Evolutionary conservation across 92 coral and sea anemone species (phyloP), one percentile per base, ranked within the genome.

Genomic region (Anthopleura xanthogrammica): DNA sequence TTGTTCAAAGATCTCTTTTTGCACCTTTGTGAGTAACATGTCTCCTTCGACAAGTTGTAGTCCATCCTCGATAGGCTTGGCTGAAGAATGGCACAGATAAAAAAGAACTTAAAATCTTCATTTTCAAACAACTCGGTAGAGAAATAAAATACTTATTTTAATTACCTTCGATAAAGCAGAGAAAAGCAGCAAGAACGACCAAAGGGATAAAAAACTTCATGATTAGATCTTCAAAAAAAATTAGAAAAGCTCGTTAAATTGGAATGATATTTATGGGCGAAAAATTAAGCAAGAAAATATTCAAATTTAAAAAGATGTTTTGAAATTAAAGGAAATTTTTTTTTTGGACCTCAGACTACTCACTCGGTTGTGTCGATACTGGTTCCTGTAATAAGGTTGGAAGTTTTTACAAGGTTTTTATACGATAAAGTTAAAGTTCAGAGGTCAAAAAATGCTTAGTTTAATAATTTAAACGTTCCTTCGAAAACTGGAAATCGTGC

Each of bases 11-110:
- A 75, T 20, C 58, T 84, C 87, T 43, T 76, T 76, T 39, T 84
- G 82, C 13, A 58, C 82, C 46, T 75, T 74, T 24, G 86, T 83
- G 48, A 83, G 56, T 36, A 83, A 24, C 86, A 83, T 83, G 75
- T 83, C 86, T 22, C 64, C 80, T 20, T 83, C 86, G 29, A 83
- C 74, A 9, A 83, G 70, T 60, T 83, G 72, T 43, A 75, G 9
- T 74, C 80, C 71, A 76, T 60, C 55, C 41, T 50, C 65, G 16
- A 17, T 52, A 36, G 81, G 81, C 81, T 54, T 78, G 64, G 81
- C 81, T 78, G 70, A 8, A 68, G 11, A 12, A 23, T 16, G 5
- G 0, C 17, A 68, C 74, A 14, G 74, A 68, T n/a, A 29, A 12
- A 29, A 36, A 2, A 23, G 29, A 19, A 68, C 1, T 20, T 42